Evolutionary conservation across 2,888 invertebrate genomes (phyloP).

Genomic region (Plagodis pulveraria): DNA sequence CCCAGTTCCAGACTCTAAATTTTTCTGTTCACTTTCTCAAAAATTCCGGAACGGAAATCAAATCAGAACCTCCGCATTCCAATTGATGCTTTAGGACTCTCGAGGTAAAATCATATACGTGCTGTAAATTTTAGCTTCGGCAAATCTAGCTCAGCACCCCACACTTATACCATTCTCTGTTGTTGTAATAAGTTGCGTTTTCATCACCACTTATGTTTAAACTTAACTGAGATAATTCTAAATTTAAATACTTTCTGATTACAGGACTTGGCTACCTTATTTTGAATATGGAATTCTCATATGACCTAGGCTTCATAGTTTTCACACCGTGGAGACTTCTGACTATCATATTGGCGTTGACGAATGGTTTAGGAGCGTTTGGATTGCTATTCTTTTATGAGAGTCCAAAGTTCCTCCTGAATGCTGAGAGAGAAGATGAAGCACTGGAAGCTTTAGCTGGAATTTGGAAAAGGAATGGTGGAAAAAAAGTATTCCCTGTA

Average conservation of each 20-base stretch:
- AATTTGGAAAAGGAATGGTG: conserved; percentile 84
- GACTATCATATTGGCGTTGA: conserved; percentile 70
- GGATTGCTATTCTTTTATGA: conserved; percentile 86
- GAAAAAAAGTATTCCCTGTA: conserved; percentile 23
- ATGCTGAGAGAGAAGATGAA: conserved; percentile 82
- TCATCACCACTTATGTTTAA: too few species aligned
- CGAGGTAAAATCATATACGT: too few species aligned
- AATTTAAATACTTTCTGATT: conserved; percentile 9
- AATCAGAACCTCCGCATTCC: too few species aligned
- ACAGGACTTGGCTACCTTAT: conserved; percentile 50
- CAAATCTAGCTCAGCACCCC: too few species aligned
- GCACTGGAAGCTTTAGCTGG: conserved; percentile 84
- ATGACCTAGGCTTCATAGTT: conserved; percentile 45
- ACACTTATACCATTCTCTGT: too few species aligned
- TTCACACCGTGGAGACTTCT: conserved; percentile 63
- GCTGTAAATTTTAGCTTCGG: too few species aligned
- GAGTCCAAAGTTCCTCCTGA: conserved; percentile 89
- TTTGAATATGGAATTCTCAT: conserved; percentile 47
- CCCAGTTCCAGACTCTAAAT: too few species aligned
- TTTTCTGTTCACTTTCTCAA: too few species aligned
- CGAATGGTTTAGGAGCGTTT: conserved; percentile 84
- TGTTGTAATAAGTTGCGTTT: too few species aligned
- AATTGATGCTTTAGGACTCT: too few species aligned
- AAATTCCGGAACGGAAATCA: too few species aligned
- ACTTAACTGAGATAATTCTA: neutral